Evolutionary conservation across 2,888 invertebrate genomes (phyloP), one percentile per base, ranked within the genome.

Genomic region (Cetonia aurata): DNA sequence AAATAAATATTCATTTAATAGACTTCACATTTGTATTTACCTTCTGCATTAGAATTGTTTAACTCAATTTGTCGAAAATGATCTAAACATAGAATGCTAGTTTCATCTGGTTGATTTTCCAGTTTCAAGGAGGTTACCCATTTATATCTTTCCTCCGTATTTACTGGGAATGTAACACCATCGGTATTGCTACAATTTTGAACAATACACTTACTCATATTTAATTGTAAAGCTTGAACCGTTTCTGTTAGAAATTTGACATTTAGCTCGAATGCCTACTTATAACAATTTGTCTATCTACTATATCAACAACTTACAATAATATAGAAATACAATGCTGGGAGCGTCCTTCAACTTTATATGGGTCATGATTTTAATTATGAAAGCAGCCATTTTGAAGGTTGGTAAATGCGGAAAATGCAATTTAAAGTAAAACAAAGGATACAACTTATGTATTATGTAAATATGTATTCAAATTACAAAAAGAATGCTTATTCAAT

Each of bases 141-240:
- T 72, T 76, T 76, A 56, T 77, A 72, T 71, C 72, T 78, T n/a
- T 74, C 60, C 46, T 77, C 75, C 13, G 69, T 41, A 67, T 81
- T 78, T 71, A 77, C 76, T 6, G 82, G 81, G 71, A 82, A 81
- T 15, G 79, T 76, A 65, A 81, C 77, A 41, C 81, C 82, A 56
- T 74, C 75, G 15, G 77, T 77, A 72, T 79, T 80, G 72, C 77
- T 75, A 71, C 83, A 82, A 67, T 79, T 79, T 56, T 81, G 80
- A 67, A 82, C 81, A 75, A 81, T 79, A 78, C 82, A 83, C 17
- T 65, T 44, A 57, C 71, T 76, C 75, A 66, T 73, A 66, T 60
- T 25, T 48, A 42, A 57, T 57, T 42, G 10, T 15, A 48, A 37
- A 33, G 10, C 52, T 60, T 69, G 44, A 62, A 52, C 19, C 71